Base-by-base conservation (phyloP, 2,888 invertebrate genomes). In the Mesoligia furuncula region DNA sequence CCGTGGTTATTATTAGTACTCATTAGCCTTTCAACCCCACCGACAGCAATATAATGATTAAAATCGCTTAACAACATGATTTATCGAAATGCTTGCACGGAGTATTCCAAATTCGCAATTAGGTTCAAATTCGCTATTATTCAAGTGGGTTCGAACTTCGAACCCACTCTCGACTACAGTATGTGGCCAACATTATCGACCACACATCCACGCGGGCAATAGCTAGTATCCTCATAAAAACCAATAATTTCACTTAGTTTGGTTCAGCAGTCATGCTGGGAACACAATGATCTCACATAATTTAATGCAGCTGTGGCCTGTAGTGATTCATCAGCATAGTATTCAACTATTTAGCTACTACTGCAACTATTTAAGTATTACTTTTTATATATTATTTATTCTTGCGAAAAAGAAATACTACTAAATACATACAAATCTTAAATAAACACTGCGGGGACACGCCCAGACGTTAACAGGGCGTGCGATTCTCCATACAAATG, bases 301-400 rank as follows among this genome's bases (percentile, higher is more conserved):
- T 59, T 15, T 20, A 31, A 36, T 45, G 51, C 66, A 80, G 61
- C 66, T 67, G 59, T 51, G 36, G 17, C 36, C n/a, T 36, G 27
- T 31, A 27, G 36, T 27, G 27, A 80, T 61, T 80, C 20, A 81
- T 31, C 24, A 54, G 11, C 9, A 3, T 39, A 36, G 31, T 64
- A 69, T 51, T 17, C 24, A 69, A 39, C 42, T 27, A 31, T 31
- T 42, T 6, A 8, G 20, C 54, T 57, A 57, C 11, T n/a, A n/a
- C n/a, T n/a, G 13, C n/a, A n/a, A 54, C n/a, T n/a, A 54, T n/a
- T n/a, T 9, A 54, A 24, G 11, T 24, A n/a, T 54, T 54, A 54
- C n/a, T 54, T 54, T n/a, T 24, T 54, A 54, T 24, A 24, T 9
- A 54, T 54, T 57, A n/a, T 57, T 24, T n/a, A n/a, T 54, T 5